A percentile compares a stretch with the other conserved stretches of the same genome.
Conservation (phyloP, 2,797 vertebrate genomes). For the Gastrophryne carolinensis region DNA sequence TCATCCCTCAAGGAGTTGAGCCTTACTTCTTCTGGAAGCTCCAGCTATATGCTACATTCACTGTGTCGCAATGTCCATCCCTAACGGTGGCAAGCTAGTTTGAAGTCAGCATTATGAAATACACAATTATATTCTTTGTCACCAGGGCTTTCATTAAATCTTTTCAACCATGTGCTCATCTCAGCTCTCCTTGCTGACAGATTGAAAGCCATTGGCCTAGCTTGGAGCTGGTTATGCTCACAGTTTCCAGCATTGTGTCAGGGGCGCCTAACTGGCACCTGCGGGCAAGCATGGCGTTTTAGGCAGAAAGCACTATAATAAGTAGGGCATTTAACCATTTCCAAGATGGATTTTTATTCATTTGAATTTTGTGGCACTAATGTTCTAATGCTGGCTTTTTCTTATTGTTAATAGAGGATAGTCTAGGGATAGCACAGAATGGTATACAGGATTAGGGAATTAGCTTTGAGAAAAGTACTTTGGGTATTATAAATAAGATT, state of each 20-base stretch:
- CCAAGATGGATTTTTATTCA: not conserved
- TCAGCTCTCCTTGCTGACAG: conserved; percentile 29
- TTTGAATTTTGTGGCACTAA: not conserved
- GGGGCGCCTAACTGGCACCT: conserved; percentile 31
- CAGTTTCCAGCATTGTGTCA: conserved; percentile 21
- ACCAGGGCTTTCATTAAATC: conserved; percentile 14
- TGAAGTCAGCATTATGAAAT: conserved; percentile 6
- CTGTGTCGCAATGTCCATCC: not conserved
- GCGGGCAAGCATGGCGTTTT: not conserved
- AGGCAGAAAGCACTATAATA: not conserved
- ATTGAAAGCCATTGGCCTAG: conserved; percentile 47
- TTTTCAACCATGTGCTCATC: conserved; percentile 27
- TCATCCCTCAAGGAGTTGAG: conserved; percentile 6
- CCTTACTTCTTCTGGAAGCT: conserved; percentile 7
- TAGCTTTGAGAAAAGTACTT: not conserved
- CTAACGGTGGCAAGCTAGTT: not conserved
- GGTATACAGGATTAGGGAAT: conserved; percentile 1
- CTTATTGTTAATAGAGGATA: not conserved
- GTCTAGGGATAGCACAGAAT: not conserved
- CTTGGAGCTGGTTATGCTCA: conserved; percentile 21
- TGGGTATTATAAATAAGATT: not conserved
- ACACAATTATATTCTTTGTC: conserved; percentile 15
- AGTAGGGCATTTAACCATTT: conserved; percentile 6
- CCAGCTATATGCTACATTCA: not conserved
- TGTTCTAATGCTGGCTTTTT: not conserved